These are phyloP conservation scores for Pherbina coryleti DNA, from an alignment of 2,888 invertebrate species.

Conservation along the genomic window DNA sequence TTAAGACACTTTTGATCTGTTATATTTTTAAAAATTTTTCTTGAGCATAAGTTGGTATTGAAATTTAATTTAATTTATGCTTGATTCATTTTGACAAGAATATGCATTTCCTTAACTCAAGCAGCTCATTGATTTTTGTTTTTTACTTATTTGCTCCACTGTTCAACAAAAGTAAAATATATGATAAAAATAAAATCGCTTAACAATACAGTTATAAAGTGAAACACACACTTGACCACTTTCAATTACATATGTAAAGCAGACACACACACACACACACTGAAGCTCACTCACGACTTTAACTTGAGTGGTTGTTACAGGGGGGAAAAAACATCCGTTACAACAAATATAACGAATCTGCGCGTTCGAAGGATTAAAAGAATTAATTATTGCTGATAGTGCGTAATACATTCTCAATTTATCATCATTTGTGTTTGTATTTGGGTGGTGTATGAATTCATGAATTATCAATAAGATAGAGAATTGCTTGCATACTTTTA, in stretches of 20 bases:
- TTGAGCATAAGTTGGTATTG: too few relatives aligned
- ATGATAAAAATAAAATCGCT: too few relatives aligned
- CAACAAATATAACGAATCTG: neutral
- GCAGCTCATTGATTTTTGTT: neutral
- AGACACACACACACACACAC: neutral
- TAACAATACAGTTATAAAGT: too few relatives aligned
- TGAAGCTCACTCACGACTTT: neutral
- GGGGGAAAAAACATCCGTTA: too few relatives aligned
- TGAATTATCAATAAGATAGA: neutral
- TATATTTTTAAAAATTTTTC: too few relatives aligned
- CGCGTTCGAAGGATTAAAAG: neutral
- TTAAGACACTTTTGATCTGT: too few relatives aligned
- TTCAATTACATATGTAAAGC: too few relatives aligned
- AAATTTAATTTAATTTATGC: too few relatives aligned
- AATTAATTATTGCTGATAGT: constrained; percentile 64
- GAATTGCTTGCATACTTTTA: constrained; percentile 46
- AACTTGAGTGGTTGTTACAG: neutral
- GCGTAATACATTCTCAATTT: constrained; percentile 57
- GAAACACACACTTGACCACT: too few relatives aligned
- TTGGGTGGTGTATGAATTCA: constrained; percentile 22
- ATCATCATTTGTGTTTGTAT: constrained; percentile 51
- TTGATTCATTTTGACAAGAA: too few relatives aligned
- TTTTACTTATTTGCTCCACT: neutral
- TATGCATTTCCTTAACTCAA: neutral
- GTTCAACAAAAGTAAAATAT: neutral